Evolutionary conservation across 1,140 invertebrate species (phyloP).

Genomic region (Bombus vancouverensis): DNA sequence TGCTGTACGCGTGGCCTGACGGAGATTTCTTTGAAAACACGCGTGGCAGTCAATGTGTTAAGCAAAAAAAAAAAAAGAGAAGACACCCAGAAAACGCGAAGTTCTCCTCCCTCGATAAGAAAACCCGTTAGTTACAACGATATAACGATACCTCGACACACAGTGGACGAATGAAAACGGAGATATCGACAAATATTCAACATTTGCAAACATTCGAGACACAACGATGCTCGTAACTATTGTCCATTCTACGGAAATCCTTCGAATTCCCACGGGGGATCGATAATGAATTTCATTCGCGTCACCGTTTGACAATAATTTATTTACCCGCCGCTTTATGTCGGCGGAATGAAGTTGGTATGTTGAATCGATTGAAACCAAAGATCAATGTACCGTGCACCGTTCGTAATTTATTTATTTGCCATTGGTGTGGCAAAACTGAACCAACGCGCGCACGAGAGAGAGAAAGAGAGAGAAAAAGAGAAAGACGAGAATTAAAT

Average conservation of each 20-base stretch:
- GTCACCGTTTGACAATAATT: constrained; percentile 36
- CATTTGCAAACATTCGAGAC: not conserved
- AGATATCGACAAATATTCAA: not conserved
- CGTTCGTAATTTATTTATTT: constrained; percentile 40
- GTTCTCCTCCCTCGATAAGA: no score
- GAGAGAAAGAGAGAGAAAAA: no score
- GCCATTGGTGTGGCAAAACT: not conserved
- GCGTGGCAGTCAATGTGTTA: no score
- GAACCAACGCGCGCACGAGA: no score
- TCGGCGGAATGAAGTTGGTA: constrained; percentile 11
- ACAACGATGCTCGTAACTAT: not conserved
- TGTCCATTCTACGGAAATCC: constrained; percentile 18
- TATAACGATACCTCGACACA: not conserved
- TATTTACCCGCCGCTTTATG: constrained; percentile 29
- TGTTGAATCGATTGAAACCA: constrained; percentile 30
- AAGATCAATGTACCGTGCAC: constrained; percentile 32
- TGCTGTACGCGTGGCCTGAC: no score
- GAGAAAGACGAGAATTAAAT: not conserved
- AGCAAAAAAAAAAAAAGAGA: no score
- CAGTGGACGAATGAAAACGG: not conserved
- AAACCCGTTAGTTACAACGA: fast-evolving
- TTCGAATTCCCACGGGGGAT: not conserved
- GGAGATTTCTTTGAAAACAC: no score
- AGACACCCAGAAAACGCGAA: no score
- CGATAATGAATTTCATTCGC: constrained; percentile 44